Evolutionary conservation across 1,140 invertebrate species (phyloP).

Genomic region (Cotesia chilonis): DNA sequence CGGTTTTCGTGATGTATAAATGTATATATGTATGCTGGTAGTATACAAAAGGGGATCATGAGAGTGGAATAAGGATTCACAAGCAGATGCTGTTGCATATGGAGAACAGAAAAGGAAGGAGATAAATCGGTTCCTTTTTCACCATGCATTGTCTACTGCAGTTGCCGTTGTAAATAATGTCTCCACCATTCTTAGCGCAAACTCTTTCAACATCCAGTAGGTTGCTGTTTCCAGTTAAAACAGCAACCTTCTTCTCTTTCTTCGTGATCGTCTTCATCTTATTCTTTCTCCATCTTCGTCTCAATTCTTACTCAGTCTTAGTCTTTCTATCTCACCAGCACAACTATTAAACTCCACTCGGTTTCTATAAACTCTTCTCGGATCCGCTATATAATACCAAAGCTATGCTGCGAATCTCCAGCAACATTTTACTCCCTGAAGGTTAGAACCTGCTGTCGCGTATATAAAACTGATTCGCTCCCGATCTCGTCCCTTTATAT

Average conservation of each 20-base stretch:
- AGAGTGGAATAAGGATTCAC: slow-evolving; percentile 38
- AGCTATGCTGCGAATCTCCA: too few relatives aligned
- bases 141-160: slow-evolving; percentile 60
- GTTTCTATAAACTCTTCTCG: too few relatives aligned
- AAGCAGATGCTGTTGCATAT: slow-evolving; percentile 62
- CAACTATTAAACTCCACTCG: too few relatives aligned
- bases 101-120: slow-evolving; percentile 60
- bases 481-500: slow-evolving; percentile 44
- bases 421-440: too few relatives aligned
- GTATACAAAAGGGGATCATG: slow-evolving; percentile 13
- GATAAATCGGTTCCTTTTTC: slow-evolving; percentile 55
- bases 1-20: too few relatives aligned
- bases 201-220: slow-evolving; percentile 5
- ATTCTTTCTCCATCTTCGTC: too few relatives aligned
- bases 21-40: slow-evolving; percentile 2
- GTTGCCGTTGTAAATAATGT: slow-evolving; percentile 63
- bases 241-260: slow-evolving; percentile 25
- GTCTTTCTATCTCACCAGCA: neutral
- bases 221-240: slow-evolving; percentile 14
- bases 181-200: slow-evolving; percentile 44
- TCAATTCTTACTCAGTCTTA: too few relatives aligned
- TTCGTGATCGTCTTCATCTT: slow-evolving; percentile 9
- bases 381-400: too few relatives aligned
- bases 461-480: slow-evolving; percentile 58
- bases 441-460: slow-evolving; percentile 56